Conservation (phyloP, 92 coral and sea anemone species). For the Zoanthus solanderi region DNA sequence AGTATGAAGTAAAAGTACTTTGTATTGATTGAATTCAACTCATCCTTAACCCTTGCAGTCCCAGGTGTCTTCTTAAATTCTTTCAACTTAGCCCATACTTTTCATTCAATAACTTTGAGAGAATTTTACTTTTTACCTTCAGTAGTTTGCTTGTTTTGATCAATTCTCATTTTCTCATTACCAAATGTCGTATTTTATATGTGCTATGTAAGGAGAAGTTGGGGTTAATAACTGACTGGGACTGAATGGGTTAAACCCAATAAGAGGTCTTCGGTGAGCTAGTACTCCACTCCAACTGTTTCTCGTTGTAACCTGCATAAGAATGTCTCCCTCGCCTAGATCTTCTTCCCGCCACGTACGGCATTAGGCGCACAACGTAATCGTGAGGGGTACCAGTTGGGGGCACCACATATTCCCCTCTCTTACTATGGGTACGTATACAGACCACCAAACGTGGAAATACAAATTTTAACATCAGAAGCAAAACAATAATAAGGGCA, state of each 20-base stretch:
- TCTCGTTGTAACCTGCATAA: conserved; percentile 18
- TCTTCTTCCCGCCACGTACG: conserved; percentile 62
- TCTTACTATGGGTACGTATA: conserved; percentile 85
- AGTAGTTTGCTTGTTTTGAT: not conserved
- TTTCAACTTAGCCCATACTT: too few species aligned
- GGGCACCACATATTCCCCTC: conserved; percentile 90
- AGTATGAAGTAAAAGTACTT: not conserved
- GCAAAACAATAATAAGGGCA: conserved; percentile 68
- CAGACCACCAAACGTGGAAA: conserved; percentile 77
- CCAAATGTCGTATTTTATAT: too few species aligned
- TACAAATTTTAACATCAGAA: conserved; percentile 67
- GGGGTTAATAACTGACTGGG: not conserved
- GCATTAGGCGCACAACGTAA: conserved; percentile 79
- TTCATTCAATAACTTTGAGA: too few species aligned
- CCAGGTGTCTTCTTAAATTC: too few species aligned
- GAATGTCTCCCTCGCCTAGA: conserved; percentile 13
- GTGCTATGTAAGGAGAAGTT: not conserved
- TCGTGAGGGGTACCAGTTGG: conserved; percentile 71
- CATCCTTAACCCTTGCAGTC: too few species aligned
- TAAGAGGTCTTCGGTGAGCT: conserved; percentile 70
- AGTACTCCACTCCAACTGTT: conserved; percentile 26
- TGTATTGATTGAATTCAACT: not conserved
- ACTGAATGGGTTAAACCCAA: conserved; percentile 66
- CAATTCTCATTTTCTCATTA: too few species aligned
- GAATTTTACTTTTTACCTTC: not conserved